phyloP scores from a whole-genome alignment of 1,140 invertebrate species.

The Harlomillsia oculata region DNA sequence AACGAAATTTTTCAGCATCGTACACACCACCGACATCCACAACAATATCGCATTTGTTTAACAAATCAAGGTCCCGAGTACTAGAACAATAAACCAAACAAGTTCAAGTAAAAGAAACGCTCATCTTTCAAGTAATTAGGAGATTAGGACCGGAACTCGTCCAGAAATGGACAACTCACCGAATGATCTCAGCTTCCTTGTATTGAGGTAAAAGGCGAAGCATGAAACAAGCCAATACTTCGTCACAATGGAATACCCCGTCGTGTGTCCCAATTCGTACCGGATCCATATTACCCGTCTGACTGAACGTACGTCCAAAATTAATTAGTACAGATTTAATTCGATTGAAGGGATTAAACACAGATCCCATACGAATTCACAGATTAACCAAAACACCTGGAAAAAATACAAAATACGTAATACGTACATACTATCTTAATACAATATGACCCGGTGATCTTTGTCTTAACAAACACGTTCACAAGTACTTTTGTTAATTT shows the following conservation, averaged over 20 bases:
- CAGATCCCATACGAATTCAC: too few species aligned
- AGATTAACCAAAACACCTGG: too few species aligned
- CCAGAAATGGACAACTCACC: constrained; percentile 44
- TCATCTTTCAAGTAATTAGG: neutral
- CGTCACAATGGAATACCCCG: constrained; percentile 90
- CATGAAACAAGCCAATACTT: constrained; percentile 86
- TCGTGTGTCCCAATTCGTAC: constrained; percentile 74
- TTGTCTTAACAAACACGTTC: too few species aligned
- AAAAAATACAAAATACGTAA: too few species aligned
- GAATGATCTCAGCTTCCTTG: constrained; percentile 68
- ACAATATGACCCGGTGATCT: too few species aligned
- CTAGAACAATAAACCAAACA: constrained; percentile 37
- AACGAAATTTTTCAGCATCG: constrained; percentile 63
- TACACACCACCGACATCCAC: constrained; percentile 92
- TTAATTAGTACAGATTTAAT: too few species aligned
- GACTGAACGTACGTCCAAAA: too few species aligned
- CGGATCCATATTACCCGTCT: too few species aligned
- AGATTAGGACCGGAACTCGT: neutral
- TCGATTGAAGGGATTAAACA: too few species aligned
- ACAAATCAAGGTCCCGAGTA: constrained; percentile 51
- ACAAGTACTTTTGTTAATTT: too few species aligned
- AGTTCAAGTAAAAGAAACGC: neutral
- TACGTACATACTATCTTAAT: too few species aligned
- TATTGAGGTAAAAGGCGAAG: constrained; percentile 71
- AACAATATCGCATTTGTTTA: constrained; percentile 83